Evolutionary conservation across 2,888 invertebrate species (phyloP).

Genomic region (Heliconius hortense): DNA sequence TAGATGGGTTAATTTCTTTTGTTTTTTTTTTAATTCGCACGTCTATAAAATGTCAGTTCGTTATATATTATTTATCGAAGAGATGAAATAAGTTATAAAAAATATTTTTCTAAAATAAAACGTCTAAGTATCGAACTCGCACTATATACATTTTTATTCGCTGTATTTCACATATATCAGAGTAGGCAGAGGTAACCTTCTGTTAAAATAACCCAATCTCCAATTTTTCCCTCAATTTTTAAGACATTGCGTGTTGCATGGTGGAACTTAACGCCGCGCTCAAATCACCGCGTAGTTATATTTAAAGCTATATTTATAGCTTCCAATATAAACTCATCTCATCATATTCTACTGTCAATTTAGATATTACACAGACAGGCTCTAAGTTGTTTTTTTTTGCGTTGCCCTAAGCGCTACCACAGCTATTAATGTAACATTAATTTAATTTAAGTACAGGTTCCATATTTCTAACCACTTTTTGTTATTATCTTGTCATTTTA

Average conservation of each 20-base stretch:
- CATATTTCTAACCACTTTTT: conserved; percentile 16
- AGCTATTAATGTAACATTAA: conserved; percentile 21
- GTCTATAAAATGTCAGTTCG: too few relatives aligned
- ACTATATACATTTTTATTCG: too few relatives aligned
- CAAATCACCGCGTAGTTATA: background rate
- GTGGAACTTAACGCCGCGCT: background rate
- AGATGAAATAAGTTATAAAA: too few relatives aligned
- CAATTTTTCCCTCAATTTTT: background rate
- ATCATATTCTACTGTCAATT: conserved; percentile 5
- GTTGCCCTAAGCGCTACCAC: conserved; percentile 5
- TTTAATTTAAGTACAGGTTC: conserved; percentile 23
- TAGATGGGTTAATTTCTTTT: too few relatives aligned
- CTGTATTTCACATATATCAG: background rate
- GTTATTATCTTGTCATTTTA: conserved; percentile 31
- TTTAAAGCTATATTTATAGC: background rate
- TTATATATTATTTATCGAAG: too few relatives aligned
- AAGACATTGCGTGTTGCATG: background rate
- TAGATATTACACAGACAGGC: conserved; percentile 9
- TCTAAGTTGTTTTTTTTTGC: conserved; percentile 16
- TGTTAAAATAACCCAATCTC: background rate
- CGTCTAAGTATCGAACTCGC: too few relatives aligned
- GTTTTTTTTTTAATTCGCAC: too few relatives aligned
- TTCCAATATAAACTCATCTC: background rate
- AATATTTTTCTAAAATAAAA: too few relatives aligned
- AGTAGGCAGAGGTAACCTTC: background rate